Percentiles rank a stretch among this genome's conserved stretches.
phyloP scores from a whole-genome alignment of 53 echinoderm and acorn worm species.

The Patiria pectinifera region DNA sequence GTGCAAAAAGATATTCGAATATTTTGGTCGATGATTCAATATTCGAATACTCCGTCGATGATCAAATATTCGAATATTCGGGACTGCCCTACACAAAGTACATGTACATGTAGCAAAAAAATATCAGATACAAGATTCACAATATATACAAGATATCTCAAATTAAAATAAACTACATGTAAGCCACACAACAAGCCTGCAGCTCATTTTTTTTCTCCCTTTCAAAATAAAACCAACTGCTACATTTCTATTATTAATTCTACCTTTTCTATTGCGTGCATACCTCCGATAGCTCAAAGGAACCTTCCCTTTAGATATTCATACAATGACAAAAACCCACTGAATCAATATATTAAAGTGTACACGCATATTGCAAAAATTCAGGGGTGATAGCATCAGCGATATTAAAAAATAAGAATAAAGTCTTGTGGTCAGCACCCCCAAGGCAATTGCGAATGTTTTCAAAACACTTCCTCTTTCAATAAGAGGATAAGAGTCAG shows the following conservation, averaged over 20 bases:
- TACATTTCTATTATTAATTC: background rate
- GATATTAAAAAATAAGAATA: background rate
- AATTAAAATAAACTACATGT: background rate
- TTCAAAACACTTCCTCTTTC: slow-evolving; percentile 28
- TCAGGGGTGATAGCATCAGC: slow-evolving; percentile 26
- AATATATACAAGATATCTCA: no score
- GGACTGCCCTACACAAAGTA: no score
- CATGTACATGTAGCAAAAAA: no score
- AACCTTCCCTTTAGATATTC: background rate
- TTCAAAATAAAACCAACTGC: background rate
- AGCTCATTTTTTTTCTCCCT: background rate
- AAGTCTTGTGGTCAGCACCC: background rate
- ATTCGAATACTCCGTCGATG: no score
- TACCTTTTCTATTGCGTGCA: background rate
- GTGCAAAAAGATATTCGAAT: no score
- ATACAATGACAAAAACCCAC: background rate
- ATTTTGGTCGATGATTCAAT: no score
- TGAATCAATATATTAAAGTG: slow-evolving; percentile 3
- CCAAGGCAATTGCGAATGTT: background rate
- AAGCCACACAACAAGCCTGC: background rate
- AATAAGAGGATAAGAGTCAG: background rate
- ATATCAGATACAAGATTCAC: no score
- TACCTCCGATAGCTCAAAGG: background rate
- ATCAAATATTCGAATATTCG: no score
- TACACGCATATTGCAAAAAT: background rate